These are phyloP conservation scores for Betta splendens DNA, from an alignment of 2,797 vertebrate species.

Conservation along the genomic window DNA sequence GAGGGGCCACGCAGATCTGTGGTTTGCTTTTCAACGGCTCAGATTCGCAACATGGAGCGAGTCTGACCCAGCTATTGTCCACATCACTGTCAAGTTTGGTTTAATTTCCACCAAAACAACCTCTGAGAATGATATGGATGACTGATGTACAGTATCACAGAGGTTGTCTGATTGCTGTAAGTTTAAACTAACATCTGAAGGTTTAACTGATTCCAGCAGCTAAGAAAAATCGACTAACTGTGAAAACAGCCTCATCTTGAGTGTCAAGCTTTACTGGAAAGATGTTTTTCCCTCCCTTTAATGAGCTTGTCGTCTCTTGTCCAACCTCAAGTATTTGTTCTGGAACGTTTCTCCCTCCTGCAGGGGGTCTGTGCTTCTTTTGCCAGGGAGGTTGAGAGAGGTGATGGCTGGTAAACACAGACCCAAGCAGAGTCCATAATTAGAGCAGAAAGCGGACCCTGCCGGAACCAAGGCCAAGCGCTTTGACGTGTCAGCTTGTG, in stretches of 20 bases:
- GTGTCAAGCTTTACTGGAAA: constrained; percentile 4
- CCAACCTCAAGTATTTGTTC: constrained; percentile 52
- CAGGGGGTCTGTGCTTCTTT: constrained; percentile 38
- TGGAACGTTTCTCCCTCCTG: constrained; percentile 49
- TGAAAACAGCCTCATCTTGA: constrained; percentile 1
- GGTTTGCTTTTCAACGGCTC: neutral
- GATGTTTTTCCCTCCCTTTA: constrained; percentile 31
- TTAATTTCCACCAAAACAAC: too few relatives aligned
- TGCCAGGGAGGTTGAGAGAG: constrained; percentile 46
- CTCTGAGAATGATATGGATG: too few relatives aligned
- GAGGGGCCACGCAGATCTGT: neutral
- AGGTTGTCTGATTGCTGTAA: too few relatives aligned
- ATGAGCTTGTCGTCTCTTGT: constrained; percentile 28
- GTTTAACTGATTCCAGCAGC: too few relatives aligned
- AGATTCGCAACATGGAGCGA: neutral
- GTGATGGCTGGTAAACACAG: constrained; percentile 62
- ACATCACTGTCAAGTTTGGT: too few relatives aligned
- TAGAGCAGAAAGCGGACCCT: constrained; percentile 37
- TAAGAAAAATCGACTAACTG: constrained; percentile 1
- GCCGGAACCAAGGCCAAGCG: constrained; percentile 49
- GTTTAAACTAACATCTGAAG: too few relatives aligned
- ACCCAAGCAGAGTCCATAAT: constrained; percentile 64
- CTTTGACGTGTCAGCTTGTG: constrained; percentile 54
- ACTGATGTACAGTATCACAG: too few relatives aligned
- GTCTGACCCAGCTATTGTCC: neutral